Evolutionary conservation across 2,888 invertebrate species (phyloP), one percentile per base, ranked within the genome.

Genomic region (Asteroscopus sphinx): DNA sequence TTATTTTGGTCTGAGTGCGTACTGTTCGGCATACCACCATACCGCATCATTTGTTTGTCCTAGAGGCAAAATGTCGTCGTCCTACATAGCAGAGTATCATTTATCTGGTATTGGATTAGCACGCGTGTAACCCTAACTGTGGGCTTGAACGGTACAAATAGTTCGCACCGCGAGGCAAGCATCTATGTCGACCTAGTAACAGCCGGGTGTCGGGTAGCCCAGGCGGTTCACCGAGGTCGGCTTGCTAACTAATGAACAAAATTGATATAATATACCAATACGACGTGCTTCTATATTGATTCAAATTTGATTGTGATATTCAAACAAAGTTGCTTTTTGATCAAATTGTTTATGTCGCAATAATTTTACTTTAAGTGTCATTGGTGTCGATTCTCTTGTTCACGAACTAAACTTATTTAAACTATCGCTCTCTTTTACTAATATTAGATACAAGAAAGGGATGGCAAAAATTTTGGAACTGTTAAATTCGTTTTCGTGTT

Each of bases 131-230:
- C 88, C 83, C 80, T 85, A 88, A 83, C 85, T 83, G 85, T 79
- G 68, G 79, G 80, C 73, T 79, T 89, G 90, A 91, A 90, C 88
- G 90, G 88, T 91, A 91, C 91, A 92, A 92, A 92, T 91, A 86
- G 89, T 83, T 78, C 68, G 83, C 76, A 82, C 82, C 82, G 81
- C 83, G 81, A 83, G 66, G 77, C 79, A 76, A 82, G 81, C 85
- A 82, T 86, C 83, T 81, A 79, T 81, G 83, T 82, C 87, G 90
- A 86, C 89, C 88, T 76, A 85, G 80, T 86, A 83, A 86, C 83
- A 76, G 75, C 54, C 73, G 74, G 73, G 88, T 87, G 82, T 88
- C 86, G 83, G 83, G 85, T 88, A 85, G 83, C 86, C 70, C 74
- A 75, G 68, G 74, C 70, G 73, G 77, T 83, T 74, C 65, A 74